These are phyloP conservation scores for Dipodomys merriami DNA, from an alignment of 2,113 vertebrate genomes.

Conservation along the genomic window DNA sequence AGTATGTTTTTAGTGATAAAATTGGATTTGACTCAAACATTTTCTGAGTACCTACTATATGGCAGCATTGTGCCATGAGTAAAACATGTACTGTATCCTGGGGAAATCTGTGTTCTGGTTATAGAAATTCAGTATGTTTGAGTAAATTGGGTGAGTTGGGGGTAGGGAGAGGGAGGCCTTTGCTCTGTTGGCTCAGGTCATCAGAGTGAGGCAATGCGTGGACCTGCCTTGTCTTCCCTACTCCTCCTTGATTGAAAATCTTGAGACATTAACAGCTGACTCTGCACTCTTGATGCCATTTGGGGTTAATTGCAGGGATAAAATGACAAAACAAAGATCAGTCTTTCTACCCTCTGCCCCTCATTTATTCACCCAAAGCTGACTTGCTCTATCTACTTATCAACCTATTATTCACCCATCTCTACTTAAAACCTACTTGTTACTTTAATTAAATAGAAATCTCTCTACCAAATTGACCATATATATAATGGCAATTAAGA, in stretches of 20 bases:
- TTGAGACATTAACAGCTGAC: background rate
- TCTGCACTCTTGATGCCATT: background rate
- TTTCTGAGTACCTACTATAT: conserved; percentile 48
- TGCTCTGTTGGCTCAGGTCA: too few species aligned
- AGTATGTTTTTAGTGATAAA: conserved; percentile 27
- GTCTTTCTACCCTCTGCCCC: background rate
- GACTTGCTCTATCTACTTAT: background rate
- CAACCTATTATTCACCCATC: background rate
- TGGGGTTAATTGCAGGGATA: background rate
- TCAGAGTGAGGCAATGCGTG: too few species aligned
- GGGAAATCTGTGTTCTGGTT: conserved; percentile 19
- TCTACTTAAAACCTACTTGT: background rate
- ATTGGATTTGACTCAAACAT: conserved; percentile 40
- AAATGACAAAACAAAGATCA: background rate
- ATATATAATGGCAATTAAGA: background rate
- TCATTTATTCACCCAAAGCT: background rate
- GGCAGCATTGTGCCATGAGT: conserved; percentile 3
- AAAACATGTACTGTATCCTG: conserved; percentile 25
- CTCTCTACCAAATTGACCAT: background rate
- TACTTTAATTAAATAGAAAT: background rate
- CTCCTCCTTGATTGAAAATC: background rate
- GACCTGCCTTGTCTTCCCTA: too few species aligned
- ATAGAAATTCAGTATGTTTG: conserved; percentile 40
- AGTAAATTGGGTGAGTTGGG: background rate
- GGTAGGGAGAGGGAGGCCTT: too few species aligned